Evolutionary conservation across 2,113 vertebrate species (phyloP), one percentile per base, ranked within the genome.

Genomic region (Protobothrops mucrosquamatus): DNA sequence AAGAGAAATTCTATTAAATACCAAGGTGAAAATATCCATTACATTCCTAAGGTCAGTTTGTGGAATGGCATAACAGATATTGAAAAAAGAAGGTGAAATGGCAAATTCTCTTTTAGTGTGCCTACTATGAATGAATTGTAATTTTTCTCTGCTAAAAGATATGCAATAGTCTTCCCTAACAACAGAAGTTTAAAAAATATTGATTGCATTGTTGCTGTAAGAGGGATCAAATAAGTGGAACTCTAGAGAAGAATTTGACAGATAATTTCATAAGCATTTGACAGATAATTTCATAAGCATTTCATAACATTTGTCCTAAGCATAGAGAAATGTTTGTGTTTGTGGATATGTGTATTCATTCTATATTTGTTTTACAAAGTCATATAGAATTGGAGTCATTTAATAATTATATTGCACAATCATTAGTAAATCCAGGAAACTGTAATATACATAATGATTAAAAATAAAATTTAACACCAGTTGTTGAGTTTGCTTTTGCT

Each of bases 41-140:
- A 51, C 86, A 2, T 29, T 92, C 61, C 51, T 64, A 95, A 94
- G 39, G 91, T 94, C 34, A 81, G 39, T 89, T 94, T 94, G 90
- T 64, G 90, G 88, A 85, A 92, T 91, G 26, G 89, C 87, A 14
- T 93, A 43, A 55, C 54, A 86, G 93, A 15, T 81, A 46, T 11
- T 57, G 48, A 92, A 59, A 4, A 85, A 24, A 20, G 0, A 86
- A 23, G 54, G 91, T 89, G 81, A 55, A 86, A 91, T 57, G 5
- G 18, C 6, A 81, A 24, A 54, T 10, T 91, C 74, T 46, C 26
- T 91, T 92, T 94, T 92, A 48, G 93, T 89, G 1, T 55, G 87
- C 9, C 0, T 1, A 23, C 2, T 92, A 92, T 39, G 93, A 61
- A 59, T 89, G 90, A 92, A 74, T 34, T 89, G 81, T 88, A 93